These are phyloP conservation scores for Synergus itoensis DNA, from an alignment of 2,888 invertebrate species.

Conservation along the genomic window DNA sequence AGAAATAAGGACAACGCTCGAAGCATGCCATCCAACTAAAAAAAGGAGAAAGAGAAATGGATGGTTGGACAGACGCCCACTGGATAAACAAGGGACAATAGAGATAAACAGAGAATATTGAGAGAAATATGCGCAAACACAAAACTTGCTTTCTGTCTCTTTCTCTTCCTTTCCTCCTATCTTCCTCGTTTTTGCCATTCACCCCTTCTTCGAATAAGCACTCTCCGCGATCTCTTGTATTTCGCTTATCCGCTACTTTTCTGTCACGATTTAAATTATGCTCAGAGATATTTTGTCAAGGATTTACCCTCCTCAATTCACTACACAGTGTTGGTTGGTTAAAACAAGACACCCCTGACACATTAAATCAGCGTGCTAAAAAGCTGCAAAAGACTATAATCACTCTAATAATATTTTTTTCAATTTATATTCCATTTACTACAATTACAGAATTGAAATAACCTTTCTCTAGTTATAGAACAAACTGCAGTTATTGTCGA, in stretches of 20 bases:
- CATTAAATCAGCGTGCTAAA: background rate
- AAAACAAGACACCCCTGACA: conserved; percentile 9
- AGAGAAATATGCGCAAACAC: conserved; percentile 74
- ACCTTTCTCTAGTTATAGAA: background rate
- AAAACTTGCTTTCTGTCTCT: conserved; percentile 62
- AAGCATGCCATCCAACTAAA: conserved; percentile 51
- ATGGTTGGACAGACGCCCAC: conserved; percentile 60
- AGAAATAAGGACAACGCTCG: conserved; percentile 55
- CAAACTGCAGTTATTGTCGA: background rate
- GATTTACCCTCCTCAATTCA: conserved; percentile 40
- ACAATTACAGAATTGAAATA: too few relatives aligned
- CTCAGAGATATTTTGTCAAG: conserved; percentile 49
- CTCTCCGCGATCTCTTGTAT: conserved; percentile 6
- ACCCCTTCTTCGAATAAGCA: conserved; percentile 23
- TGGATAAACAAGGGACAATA: conserved; percentile 76
- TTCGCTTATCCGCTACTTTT: conserved; percentile 26
- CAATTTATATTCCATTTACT: background rate
- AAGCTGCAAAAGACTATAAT: background rate
- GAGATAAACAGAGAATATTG: conserved; percentile 76
- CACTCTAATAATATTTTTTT: background rate
- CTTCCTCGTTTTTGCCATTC: conserved; percentile 7
- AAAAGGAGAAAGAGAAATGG: conserved; percentile 51
- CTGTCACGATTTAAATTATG: conserved; percentile 46
- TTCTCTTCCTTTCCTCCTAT: conserved; percentile 41
- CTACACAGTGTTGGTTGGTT: background rate